Conservation (phyloP, 2,113 vertebrate genomes). For the Pantherophis guttatus region DNA sequence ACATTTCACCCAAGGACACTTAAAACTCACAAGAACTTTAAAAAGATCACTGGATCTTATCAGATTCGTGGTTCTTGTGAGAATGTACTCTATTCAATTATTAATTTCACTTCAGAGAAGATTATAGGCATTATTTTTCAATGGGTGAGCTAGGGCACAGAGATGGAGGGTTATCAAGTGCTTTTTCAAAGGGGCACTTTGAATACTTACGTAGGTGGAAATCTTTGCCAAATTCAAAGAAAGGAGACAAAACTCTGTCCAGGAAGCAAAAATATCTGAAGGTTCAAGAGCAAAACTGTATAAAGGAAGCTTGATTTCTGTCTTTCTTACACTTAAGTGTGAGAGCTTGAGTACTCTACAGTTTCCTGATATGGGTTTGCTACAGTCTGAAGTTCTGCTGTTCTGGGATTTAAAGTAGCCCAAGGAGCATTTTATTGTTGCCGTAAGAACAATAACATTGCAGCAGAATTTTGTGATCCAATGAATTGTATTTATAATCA, state of each 20-base stretch:
- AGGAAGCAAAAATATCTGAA: not conserved
- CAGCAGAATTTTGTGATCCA: not conserved
- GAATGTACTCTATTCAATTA: not conserved
- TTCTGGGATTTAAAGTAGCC: not conserved
- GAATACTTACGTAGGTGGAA: not conserved
- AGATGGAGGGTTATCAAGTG: not conserved
- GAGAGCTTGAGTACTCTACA: not conserved
- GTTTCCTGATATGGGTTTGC: not conserved
- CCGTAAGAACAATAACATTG: not conserved
- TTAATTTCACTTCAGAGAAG: not conserved
- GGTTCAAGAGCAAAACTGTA: not conserved
- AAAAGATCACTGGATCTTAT: not conserved
- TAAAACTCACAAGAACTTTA: not conserved
- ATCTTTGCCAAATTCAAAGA: not conserved
- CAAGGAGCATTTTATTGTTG: not conserved
- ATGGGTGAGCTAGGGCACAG: not conserved
- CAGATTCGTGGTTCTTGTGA: not conserved
- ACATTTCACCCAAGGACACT: not conserved
- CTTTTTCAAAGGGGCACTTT: not conserved
- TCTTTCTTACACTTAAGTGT: not conserved
- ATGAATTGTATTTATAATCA: not conserved
- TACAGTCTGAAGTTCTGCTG: not conserved
- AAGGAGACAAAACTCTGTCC: not conserved
- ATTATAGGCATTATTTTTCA: not conserved
- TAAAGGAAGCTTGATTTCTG: not conserved